Evolutionary conservation across 2,888 invertebrate genomes (phyloP), one percentile per base, ranked within the genome.

Genomic region (Drosophila kambysellisi): DNA sequence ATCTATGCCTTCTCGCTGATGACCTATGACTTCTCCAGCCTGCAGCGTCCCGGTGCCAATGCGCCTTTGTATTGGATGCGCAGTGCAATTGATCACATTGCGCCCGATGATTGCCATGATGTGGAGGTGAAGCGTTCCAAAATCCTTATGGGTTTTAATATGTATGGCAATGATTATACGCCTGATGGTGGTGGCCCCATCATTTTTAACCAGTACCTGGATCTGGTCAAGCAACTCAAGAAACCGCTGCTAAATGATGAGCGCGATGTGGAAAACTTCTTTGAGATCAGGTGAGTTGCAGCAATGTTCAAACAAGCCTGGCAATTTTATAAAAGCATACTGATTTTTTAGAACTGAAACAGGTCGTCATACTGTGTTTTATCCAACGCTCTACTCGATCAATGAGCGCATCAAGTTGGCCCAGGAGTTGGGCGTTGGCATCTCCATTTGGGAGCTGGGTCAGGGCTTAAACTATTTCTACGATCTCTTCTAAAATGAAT

Each of bases 381-480:
- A 96, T 94, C 99, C 99, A 5, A 97, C 98, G 0, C 93, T 98
- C n/a, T 95, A 95, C 89, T 98, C 98, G 0, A 95, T 99, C 78
- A 95, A 97, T 75, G 94, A 95, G 91, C 94, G 99, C 79, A 94
- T 99, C 20, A 95, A 97, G 69, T 93, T 98, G 56, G 97, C 98
- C 0, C 94, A 94, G 67, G 95, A 97, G 91, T 94, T 97, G 60
- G 96, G 97, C 11, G 96, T 96, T 4, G 98, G 98, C 0, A 94
- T 99, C 52, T 96, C 98, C 0, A 96, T 99, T 86, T 99, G 99
- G 99, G 99, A 99, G 92, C 93, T 98, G n/a, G 99, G 99, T 0
- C 99, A 99, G 93, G 99, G 99, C 30, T 94, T 99, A 25, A 96
- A 98, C 93, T 99, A 97, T 92, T 99, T 99, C 93, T 99, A 98